Base-by-base conservation (phyloP, 37 sponge, comb jelly and placozoan species). In the Dysidea cf. avara region DNA sequence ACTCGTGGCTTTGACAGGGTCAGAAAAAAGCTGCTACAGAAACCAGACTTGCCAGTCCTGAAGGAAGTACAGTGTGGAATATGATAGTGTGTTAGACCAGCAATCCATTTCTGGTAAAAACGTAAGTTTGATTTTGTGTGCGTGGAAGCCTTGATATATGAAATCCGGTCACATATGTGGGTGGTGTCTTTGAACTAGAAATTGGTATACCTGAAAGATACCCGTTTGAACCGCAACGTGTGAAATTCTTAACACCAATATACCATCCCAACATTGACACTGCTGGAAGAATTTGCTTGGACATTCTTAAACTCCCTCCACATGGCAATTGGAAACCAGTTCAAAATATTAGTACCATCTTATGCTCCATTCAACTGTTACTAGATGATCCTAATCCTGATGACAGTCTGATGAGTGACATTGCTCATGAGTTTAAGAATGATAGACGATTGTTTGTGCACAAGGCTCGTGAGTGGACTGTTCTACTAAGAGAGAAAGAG, bases 251-350 rank as follows among this genome's bases (percentile, higher is more conserved):
- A 0, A 79, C 85, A 2, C 63, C 76, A 43, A 89, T 94, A 20
- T 94, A 94, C n/a, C n/a, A n/a, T n/a, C n/a, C n/a, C n/a, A n/a
- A n/a, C n/a, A n/a, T n/a, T n/a, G n/a, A n/a, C n/a, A n/a, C n/a
- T 16, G 71, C 74, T 64, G 95, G 95, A 12, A 51, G 95, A 55
- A 89, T 94, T 46, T 94, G 95, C 55, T 74, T 94, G 49, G 95
- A 94, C 53, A 64, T 89, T 61, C 72, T 94, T 24, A 89, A 94
- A 35, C 69, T 78, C n/a, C 90, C 86, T 12, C 95, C 95, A 20
- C 68, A 77, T 32, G 94, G 94, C 51, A 76, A 85, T 12, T 93
- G 94, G 94, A 93, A 81, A 77, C 94, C 94, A 6, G 78, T 81
- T 20, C 82, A 83, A 52, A 93, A 93, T 72, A 68, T 93, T 7